Conservation (phyloP, 2,113 vertebrate genomes). For the Psophia crepitans region DNA sequence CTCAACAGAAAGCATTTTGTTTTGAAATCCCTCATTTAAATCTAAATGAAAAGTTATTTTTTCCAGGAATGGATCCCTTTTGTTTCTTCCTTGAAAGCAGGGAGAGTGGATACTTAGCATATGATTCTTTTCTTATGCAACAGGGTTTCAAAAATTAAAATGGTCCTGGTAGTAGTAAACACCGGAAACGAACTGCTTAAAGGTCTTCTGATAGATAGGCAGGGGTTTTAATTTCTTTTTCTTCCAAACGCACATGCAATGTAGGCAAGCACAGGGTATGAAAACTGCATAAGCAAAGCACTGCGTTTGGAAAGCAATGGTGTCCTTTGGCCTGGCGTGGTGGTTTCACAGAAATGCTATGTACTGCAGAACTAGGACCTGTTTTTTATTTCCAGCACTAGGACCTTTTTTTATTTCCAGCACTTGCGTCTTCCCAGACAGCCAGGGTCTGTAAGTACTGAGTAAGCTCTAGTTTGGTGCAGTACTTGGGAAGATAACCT, state of each 20-base stretch:
- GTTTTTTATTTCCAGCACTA: not conserved
- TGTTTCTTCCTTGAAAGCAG: not conserved
- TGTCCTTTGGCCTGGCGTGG: not conserved
- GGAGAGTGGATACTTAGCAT: not conserved
- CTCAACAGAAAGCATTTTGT: conserved; percentile 8
- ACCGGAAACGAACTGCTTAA: not conserved
- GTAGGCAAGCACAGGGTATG: not conserved
- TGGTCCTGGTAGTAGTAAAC: not conserved
- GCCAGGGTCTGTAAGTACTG: not conserved
- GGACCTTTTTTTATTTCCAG: not conserved
- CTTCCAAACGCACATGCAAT: not conserved
- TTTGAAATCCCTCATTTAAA: not conserved
- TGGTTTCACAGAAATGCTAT: not conserved
- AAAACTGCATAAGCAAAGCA: not conserved
- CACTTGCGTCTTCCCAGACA: not conserved
- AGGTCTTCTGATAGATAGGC: not conserved
- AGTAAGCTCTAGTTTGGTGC: not conserved
- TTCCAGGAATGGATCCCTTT: not conserved
- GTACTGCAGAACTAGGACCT: not conserved
- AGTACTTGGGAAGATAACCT: conserved; percentile 32
- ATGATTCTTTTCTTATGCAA: not conserved
- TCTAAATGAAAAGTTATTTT: not conserved
- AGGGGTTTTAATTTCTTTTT: not conserved
- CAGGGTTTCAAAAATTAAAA: not conserved
- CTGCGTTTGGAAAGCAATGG: not conserved